Percentiles rank a stretch among this genome's conserved stretches.
These are phyloP conservation scores for Dermatemys mawii DNA, from an alignment of 2,113 vertebrate species.

Conservation along the genomic window DNA sequence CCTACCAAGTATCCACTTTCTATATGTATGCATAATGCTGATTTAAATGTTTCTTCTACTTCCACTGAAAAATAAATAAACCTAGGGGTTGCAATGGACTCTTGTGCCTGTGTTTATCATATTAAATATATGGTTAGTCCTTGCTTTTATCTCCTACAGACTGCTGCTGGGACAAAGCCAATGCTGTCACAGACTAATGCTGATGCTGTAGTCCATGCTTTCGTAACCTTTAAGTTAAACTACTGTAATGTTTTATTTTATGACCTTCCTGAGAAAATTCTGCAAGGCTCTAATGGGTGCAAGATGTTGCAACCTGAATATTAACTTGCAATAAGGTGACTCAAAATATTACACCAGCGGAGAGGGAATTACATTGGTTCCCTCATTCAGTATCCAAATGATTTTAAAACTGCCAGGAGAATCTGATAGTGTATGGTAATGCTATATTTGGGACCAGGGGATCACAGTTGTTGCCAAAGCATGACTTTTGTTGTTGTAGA, in stretches of 20 bases:
- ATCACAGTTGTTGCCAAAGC: not conserved
- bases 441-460: not conserved
- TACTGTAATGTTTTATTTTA: conserved; percentile 75
- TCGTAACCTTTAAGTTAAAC: conserved; percentile 69
- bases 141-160: conserved; percentile 59
- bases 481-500: not conserved
- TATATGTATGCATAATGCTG: not conserved
- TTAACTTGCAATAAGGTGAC: conserved; percentile 57
- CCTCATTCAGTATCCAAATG: not conserved
- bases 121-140: conserved; percentile 17
- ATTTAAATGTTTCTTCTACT: not conserved
- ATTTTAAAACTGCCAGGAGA: conserved; percentile 20
- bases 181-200: conserved; percentile 51
- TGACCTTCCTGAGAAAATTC: conserved; percentile 70
- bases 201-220: conserved; percentile 63
- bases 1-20: not conserved
- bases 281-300: conserved; percentile 60
- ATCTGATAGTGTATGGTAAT: not conserved
- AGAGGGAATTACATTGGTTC: not conserved
- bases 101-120: not conserved
- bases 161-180: conserved; percentile 50
- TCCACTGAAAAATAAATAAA: not conserved
- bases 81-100: not conserved
- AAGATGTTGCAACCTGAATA: conserved; percentile 59
- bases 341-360: not conserved